Evolutionary conservation across 2,797 vertebrate genomes (phyloP), one percentile per base, ranked within the genome.

Genomic region (Carduelis carduelis): DNA sequence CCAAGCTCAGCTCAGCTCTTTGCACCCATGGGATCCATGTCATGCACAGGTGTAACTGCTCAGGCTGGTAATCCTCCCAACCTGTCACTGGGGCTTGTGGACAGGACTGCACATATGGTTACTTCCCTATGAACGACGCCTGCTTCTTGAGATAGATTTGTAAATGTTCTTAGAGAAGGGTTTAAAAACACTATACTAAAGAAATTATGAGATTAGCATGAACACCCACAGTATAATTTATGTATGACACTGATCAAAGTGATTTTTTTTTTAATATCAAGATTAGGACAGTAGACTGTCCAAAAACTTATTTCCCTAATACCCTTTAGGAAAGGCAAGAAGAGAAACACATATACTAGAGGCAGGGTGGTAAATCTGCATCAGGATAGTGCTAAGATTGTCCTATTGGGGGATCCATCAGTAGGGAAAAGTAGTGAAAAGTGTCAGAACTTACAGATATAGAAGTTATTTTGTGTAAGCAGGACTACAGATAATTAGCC

Each of bases 21-120:
- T 61, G 37, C 5, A 26, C 3, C 22, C 12, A 2, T 9, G 19
- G 30, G 9, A n/a, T 6, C 8, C 16, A 5, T 41, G 13, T 11
- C 23, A 11, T 6, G 20, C 13, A 28, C 0, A 1, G 10, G 2
- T 53, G 11, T 16, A 53, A 21, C 18, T 69, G 30, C 8, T 34
- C 41, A 26, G 50, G 16, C 11, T 47, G 34, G 5, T 8, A 63
- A 53, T 63, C 23, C 27, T 47, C 47, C 21, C 30, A 55, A 3
- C 7, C 39, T 55, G 32, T 23, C 5, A 11, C 34, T 7, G 3
- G 55, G 47, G 12, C 14, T 41, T 60, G 12, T 34, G 26, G 18
- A 9, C 60, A 60, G 22, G 22, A 14, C 30, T 63, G 30, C 35
- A 37, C 9, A 28, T 23, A 30, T 0, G 1, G 37, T 23, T 7